Conservation (phyloP, 1,140 invertebrate species). For the Eriocheir sinensis region DNA sequence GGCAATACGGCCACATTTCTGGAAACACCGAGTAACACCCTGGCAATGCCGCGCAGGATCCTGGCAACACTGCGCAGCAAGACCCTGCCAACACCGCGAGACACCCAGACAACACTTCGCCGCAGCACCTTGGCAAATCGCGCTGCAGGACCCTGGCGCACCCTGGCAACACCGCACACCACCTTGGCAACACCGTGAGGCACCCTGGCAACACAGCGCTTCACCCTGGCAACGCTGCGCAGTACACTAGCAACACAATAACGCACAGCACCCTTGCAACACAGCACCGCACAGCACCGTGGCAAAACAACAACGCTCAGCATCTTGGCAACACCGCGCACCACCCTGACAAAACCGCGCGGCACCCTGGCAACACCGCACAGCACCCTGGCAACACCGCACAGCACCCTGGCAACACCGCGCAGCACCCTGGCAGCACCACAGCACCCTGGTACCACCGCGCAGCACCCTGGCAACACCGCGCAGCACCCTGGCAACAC, state of each 20-base stretch:
- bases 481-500: too few species aligned
- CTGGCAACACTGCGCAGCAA: too few species aligned
- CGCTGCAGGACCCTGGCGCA: not conserved
- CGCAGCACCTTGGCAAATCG: too few species aligned
- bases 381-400: not conserved
- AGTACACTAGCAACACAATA: not conserved
- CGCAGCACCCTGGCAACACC: too few species aligned
- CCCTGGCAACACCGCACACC: not conserved
- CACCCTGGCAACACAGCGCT: not conserved
- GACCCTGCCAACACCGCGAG: too few species aligned
- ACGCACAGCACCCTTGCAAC: not conserved
- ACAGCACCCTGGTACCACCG: too few species aligned
- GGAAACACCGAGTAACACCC: too few species aligned
- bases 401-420: too few species aligned
- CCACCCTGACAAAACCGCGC: not conserved
- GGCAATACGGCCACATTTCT: too few species aligned
- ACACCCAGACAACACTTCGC: too few species aligned
- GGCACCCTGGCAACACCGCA: not conserved
- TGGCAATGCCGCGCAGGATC: too few species aligned
- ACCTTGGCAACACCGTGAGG: not conserved
- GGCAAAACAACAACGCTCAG: not conserved
- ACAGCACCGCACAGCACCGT: not conserved
- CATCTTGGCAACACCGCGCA: not conserved
- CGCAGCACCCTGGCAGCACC: too few species aligned
- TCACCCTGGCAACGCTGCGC: not conserved